Evolutionary conservation across 1,140 invertebrate species (phyloP).

Genomic region (Neelides sp.): DNA sequence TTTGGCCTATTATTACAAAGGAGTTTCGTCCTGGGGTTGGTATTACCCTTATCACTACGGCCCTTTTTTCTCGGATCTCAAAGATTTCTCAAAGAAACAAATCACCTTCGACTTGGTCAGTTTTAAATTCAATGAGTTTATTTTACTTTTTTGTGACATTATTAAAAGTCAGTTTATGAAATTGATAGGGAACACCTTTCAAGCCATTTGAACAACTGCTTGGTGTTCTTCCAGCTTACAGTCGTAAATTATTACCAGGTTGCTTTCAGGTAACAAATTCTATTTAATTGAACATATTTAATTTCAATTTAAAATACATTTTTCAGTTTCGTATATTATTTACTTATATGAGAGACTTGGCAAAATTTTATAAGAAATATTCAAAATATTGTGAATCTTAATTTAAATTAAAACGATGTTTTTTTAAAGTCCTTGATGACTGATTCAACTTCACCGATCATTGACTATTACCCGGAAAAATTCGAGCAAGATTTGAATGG

Average conservation of each 20-base stretch:
- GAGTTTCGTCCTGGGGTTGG: slow-evolving; percentile 94
- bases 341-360: no score
- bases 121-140: no score
- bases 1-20: slow-evolving; percentile 89
- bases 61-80: slow-evolving; percentile 87
- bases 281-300: no score
- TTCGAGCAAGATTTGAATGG: slow-evolving; percentile 86
- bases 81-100: slow-evolving; percentile 51
- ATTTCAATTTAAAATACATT: no score
- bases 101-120: slow-evolving; percentile 46
- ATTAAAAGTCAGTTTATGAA: slow-evolving; percentile 38
- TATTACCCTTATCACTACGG: slow-evolving; percentile 94
- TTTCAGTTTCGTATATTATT: no score
- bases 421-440: slow-evolving; percentile 53
- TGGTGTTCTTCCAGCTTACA: slow-evolving; percentile 68
- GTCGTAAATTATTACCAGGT: slow-evolving; percentile 57
- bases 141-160: slow-evolving; percentile 7
- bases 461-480: slow-evolving; percentile 76
- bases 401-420: slow-evolving; percentile 30
- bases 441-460: slow-evolving; percentile 64
- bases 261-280: slow-evolving; percentile 60
- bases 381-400: background rate
- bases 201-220: slow-evolving; percentile 88
- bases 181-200: slow-evolving; percentile 82
- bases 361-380: slow-evolving; percentile 5